phyloP scores from a whole-genome alignment of 2,888 invertebrate genomes.

The Rugalucina vietnamica region DNA sequence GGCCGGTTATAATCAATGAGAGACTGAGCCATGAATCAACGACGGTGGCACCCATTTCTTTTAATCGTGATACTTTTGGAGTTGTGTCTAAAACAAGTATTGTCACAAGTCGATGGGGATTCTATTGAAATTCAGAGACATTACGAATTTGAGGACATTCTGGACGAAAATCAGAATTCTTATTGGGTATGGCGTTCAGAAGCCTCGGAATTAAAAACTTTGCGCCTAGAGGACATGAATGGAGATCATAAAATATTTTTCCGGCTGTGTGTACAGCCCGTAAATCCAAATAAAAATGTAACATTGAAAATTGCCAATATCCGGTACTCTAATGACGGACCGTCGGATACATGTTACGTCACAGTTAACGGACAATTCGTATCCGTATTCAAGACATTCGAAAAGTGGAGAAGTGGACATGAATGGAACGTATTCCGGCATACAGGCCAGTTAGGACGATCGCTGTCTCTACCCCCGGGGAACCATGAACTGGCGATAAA shows the following conservation, averaged over 20 bases:
- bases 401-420: conserved; percentile 40
- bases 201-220: conserved; percentile 44
- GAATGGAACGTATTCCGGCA: conserved; percentile 44
- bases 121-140: conserved; percentile 36
- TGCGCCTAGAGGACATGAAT: conserved; percentile 21
- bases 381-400: conserved; percentile 18
- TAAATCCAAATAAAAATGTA: not conserved
- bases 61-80: too few species aligned
- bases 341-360: conserved; percentile 16
- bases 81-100: too few species aligned
- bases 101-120: too few species aligned
- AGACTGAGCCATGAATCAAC: too few species aligned
- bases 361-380: conserved; percentile 9
- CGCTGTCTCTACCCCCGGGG: conserved; percentile 30
- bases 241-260: conserved; percentile 6
- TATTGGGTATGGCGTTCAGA: conserved; percentile 47
- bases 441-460: conserved; percentile 38
- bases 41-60: too few species aligned
- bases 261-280: conserved; percentile 15
- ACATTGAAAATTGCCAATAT: conserved; percentile 32
- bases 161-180: not conserved
- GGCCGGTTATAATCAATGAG: too few species aligned
- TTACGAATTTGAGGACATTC: conserved; percentile 41
- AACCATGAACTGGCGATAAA: conserved; percentile 35
- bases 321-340: conserved; percentile 42